phyloP scores from a whole-genome alignment of 2,113 vertebrate species.

The Charina bottae region DNA sequence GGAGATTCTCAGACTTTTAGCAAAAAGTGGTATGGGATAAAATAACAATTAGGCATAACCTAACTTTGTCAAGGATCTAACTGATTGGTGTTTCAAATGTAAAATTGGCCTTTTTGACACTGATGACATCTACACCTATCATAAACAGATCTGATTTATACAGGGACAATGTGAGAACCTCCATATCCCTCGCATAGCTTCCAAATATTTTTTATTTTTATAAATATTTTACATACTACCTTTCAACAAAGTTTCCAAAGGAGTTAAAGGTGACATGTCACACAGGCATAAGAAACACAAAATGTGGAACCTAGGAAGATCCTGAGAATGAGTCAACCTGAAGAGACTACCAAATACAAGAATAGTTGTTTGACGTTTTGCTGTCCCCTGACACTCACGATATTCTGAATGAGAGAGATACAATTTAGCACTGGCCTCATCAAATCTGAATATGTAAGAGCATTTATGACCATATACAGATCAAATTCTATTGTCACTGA shows the following conservation, averaged over 20 bases:
- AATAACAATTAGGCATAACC: background rate
- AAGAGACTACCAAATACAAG: background rate
- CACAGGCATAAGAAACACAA: background rate
- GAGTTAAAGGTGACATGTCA: background rate
- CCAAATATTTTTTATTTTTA: background rate
- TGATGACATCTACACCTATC: too few relatives aligned
- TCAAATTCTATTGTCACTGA: background rate
- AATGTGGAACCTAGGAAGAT: background rate
- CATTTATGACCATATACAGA: background rate
- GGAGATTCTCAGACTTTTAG: background rate
- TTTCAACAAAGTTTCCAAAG: background rate
- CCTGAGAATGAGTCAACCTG: background rate
- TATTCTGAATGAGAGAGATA: background rate
- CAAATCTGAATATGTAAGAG: background rate
- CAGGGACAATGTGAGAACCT: background rate
- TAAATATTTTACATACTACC: background rate
- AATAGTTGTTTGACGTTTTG: conserved; percentile 6
- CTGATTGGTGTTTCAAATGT: background rate
- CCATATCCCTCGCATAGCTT: background rate
- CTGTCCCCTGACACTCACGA: background rate
- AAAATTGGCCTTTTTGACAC: background rate
- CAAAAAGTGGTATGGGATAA: background rate
- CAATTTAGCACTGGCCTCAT: background rate
- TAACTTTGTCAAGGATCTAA: background rate
- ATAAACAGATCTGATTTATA: background rate